These are phyloP conservation scores for Salmo trutta DNA, from an alignment of 2,797 vertebrate species.

Conservation along the genomic window DNA sequence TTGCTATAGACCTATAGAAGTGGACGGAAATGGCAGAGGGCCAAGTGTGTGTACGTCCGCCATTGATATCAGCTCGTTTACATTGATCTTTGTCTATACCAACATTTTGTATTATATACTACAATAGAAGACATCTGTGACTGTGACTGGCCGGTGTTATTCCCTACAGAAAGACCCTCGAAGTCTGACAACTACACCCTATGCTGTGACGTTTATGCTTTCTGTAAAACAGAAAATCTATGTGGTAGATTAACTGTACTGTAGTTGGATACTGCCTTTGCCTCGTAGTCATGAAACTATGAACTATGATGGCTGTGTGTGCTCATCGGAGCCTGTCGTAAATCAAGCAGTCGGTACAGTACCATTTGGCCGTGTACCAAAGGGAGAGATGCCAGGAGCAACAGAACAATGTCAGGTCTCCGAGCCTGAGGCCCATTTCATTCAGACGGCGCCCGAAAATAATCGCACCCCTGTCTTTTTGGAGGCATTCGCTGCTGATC, in stretches of 20 bases:
- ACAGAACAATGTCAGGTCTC: constrained; percentile 55
- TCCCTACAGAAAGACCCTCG: neutral
- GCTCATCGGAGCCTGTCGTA: constrained; percentile 27
- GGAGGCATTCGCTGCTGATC: constrained; percentile 55
- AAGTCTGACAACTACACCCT: neutral
- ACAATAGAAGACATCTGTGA: neutral
- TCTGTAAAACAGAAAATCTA: neutral
- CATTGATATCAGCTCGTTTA: constrained; percentile 63
- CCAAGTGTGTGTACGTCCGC: constrained; percentile 59
- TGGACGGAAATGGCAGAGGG: constrained; percentile 68
- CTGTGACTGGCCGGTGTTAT: neutral
- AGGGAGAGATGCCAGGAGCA: constrained; percentile 44
- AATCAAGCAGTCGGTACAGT: constrained; percentile 41
- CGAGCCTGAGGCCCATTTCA: constrained; percentile 45
- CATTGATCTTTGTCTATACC: neutral
- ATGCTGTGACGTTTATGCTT: neutral
- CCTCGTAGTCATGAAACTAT: neutral
- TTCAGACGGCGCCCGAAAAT: neutral
- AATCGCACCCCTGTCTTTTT: constrained; percentile 26
- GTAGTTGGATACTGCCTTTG: neutral
- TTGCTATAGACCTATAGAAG: constrained; percentile 62
- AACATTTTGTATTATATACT: neutral
- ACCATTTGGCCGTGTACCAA: constrained; percentile 43
- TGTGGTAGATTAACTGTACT: neutral
- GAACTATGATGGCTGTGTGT: constrained; percentile 5